These are phyloP conservation scores for Ips nitidus DNA, from an alignment of 1,140 invertebrate genomes.

Conservation along the genomic window DNA sequence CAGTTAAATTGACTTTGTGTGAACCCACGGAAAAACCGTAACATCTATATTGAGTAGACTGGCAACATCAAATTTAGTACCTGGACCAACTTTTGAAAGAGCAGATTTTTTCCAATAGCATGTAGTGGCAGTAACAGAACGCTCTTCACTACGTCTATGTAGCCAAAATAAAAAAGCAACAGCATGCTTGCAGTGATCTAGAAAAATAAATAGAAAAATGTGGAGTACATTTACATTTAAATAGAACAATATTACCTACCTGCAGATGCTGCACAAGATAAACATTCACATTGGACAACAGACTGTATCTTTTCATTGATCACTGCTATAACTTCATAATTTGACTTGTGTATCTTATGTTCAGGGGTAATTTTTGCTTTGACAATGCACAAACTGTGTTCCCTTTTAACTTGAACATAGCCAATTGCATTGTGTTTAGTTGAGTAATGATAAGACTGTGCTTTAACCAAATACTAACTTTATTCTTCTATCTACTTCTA, in stretches of 20 bases:
- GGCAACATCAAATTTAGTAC: not conserved
- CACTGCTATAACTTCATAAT: slow-evolving; percentile 3
- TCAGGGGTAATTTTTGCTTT: slow-evolving; percentile 25
- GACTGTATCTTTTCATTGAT: slow-evolving; percentile 11
- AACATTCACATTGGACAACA: slow-evolving; percentile 1
- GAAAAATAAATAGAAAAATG: not conserved
- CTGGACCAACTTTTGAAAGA: not conserved
- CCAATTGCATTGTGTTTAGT: slow-evolving; percentile 22
- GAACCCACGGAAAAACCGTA: too few species aligned
- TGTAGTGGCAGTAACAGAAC: slow-evolving; percentile 8
- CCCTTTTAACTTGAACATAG: slow-evolving; percentile 19
- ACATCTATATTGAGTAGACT: not conserved
- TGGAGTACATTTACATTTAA: not conserved
- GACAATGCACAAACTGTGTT: slow-evolving; percentile 13
- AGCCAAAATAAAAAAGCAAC: slow-evolving; percentile 21
- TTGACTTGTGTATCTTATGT: slow-evolving; percentile 13
- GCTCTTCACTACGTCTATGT: slow-evolving; percentile 17
- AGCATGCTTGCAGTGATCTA: slow-evolving; percentile 1
- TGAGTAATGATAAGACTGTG: too few species aligned
- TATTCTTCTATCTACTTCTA: too few species aligned
- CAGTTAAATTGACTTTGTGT: too few species aligned
- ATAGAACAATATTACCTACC: too few species aligned
- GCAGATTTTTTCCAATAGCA: not conserved
- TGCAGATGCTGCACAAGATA: not conserved
- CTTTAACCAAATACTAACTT: too few species aligned